phyloP scores from a whole-genome alignment of 1,140 invertebrate genomes.

The Phymorhynchus buccinoides region DNA sequence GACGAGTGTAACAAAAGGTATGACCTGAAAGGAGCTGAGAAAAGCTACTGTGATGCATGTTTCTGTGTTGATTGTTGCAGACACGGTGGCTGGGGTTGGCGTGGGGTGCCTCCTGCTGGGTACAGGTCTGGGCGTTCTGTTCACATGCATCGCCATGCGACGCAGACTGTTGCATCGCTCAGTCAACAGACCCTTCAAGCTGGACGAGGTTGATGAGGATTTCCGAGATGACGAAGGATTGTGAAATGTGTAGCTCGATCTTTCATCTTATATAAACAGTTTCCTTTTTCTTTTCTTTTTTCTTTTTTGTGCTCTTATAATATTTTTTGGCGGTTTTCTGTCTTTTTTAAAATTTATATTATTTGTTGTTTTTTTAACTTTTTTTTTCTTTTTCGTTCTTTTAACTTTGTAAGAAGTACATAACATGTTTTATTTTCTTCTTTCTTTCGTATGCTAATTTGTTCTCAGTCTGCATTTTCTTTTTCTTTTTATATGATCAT shows the following conservation, averaged over 20 bases:
- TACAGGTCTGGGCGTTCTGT: slow-evolving; percentile 47
- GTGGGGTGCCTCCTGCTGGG: slow-evolving; percentile 58
- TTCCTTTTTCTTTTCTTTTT: neutral
- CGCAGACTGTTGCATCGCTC: slow-evolving; percentile 26
- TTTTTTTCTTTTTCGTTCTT: neutral
- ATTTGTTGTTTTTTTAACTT: too few species aligned
- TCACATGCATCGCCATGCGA: slow-evolving; percentile 50
- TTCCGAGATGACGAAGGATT: slow-evolving; percentile 40
- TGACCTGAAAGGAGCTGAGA: too few species aligned
- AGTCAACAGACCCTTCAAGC: slow-evolving; percentile 49
- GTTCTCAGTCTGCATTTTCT: too few species aligned
- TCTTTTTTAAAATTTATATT: neutral
- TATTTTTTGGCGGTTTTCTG: neutral
- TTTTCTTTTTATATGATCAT: too few species aligned
- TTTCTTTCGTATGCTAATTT: too few species aligned
- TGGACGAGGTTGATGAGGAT: slow-evolving; percentile 51
- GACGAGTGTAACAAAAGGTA: too few species aligned
- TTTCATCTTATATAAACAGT: neutral
- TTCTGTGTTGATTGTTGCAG: too few species aligned
- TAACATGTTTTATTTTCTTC: too few species aligned
- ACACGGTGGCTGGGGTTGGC: slow-evolving; percentile 52
- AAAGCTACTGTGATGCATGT: too few species aligned
- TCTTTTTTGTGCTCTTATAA: neutral
- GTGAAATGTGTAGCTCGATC: neutral
- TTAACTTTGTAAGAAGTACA: neutral